Base-by-base conservation (phyloP, 2,888 invertebrate genomes). In the Hyppa rectilinea region DNA sequence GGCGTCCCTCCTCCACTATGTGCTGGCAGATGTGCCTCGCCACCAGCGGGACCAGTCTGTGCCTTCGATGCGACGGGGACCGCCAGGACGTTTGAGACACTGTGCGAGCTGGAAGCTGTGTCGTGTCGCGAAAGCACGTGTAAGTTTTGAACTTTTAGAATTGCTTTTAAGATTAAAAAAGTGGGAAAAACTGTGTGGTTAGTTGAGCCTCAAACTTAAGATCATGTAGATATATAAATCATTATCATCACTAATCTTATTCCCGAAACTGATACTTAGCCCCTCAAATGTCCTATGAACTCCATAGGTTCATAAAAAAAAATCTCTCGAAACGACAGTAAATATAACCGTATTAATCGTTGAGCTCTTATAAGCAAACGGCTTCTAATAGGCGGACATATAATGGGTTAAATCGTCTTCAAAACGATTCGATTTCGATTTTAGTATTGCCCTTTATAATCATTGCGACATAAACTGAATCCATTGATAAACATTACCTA, bases 91-190 rank as follows among this genome's bases (percentile, higher is more conserved):
- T 97, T 97, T 79, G 95, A 96, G 50, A 96, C 96, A n/a, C 88
- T 96, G 7, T 97, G 97, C 81, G 96, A 96, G 81, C 93, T 96
- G 34, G 96, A 96, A 75, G 93, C 96, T 17, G 96, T 94, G 0
- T 96, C 96, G 49, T 97, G 97, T 88, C 95, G 95, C 78, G 96
- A 96, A 75, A 96, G 96, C 87, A 96, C 95, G 66, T 96, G 97
- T 97, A 92, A 95, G 96, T 94, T n/a, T 65, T 29, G 29, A 1
- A 17, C 17, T 29, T 50, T 29, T 17, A 26, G 14, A n/a, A 45
- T 0, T 43, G 17, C 40, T 45, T 45, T n/a, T 45, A 47, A 4
- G 7, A 29, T 50, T 26, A 50, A 26, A 3, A 17, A 50, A 50
- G 3, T 26, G 26, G 29, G 3, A 17, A 17, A 50, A 4, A 50